A percentile compares a stretch with the other conserved stretches of the same genome.
Conservation (phyloP, 2,113 vertebrate species). For the Lutjanus erythropterus region DNA sequence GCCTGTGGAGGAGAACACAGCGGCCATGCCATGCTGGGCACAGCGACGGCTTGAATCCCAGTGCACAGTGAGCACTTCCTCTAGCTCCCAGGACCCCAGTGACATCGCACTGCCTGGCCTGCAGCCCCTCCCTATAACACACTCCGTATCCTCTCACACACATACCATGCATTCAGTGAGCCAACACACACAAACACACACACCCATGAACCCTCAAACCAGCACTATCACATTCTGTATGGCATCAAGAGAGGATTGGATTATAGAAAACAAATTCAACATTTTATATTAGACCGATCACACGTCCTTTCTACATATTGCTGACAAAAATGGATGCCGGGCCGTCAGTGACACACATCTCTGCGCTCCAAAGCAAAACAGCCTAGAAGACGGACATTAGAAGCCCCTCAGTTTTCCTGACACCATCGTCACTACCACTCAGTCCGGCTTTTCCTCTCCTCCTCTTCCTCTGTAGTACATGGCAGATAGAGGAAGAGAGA, state of each 20-base stretch:
- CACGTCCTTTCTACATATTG: conserved; percentile 21
- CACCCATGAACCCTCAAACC: conserved; percentile 44
- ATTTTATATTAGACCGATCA: conserved; percentile 30
- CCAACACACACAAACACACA: conserved; percentile 60
- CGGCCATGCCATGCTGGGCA: conserved; percentile 86
- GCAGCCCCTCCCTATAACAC: conserved; percentile 74
- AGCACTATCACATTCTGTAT: conserved; percentile 18
- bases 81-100: conserved; percentile 82
- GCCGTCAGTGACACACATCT: conserved; percentile 16
- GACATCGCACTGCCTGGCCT: conserved; percentile 74
- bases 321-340: conserved; percentile 39
- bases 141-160: conserved; percentile 68
- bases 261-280: conserved; percentile 22
- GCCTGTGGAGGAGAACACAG: conserved; percentile 74
- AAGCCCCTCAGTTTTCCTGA: conserved; percentile 60
- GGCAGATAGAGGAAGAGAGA: conserved; percentile 67
- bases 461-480: conserved; percentile 61
- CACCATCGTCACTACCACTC: conserved; percentile 57
- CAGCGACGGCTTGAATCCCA: conserved; percentile 82
- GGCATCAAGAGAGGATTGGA: conserved; percentile 15
- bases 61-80: conserved; percentile 85
- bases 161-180: conserved; percentile 73
- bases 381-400: conserved; percentile 50
- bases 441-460: conserved; percentile 58
- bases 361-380: conserved; percentile 25